These are phyloP conservation scores for Dione juno DNA, from an alignment of 2,888 invertebrate species.

Conservation along the genomic window DNA sequence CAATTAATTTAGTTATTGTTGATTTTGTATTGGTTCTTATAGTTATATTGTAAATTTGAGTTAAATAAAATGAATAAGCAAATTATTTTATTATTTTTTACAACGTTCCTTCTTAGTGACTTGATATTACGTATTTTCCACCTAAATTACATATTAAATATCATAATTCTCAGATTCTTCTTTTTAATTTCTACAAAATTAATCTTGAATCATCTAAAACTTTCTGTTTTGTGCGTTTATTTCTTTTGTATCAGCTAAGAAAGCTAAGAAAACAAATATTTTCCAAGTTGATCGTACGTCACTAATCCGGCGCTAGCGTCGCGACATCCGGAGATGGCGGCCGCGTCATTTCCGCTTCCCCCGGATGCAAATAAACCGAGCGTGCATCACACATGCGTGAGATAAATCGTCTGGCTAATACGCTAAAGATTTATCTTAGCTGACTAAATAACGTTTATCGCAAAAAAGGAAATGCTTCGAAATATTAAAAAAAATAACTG, in stretches of 20 bases:
- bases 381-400: conserved; percentile 72
- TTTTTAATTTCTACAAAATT: neutral
- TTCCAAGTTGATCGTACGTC: conserved; percentile 46
- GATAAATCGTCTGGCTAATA: conserved; percentile 74
- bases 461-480: neutral
- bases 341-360: conserved; percentile 64
- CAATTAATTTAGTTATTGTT: neutral
- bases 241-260: too few species aligned
- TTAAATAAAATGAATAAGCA: too few species aligned
- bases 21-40: neutral
- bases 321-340: conserved; percentile 67
- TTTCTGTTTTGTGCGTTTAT: too few species aligned
- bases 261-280: conserved; percentile 20
- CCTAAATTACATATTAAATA: too few species aligned
- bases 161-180: too few species aligned
- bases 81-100: too few species aligned
- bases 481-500: neutral
- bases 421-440: conserved; percentile 49
- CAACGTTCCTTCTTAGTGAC: too few species aligned
- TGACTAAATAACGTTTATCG: conserved; percentile 20
- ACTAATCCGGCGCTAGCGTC: conserved; percentile 58
- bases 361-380: conserved; percentile 66
- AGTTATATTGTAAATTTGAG: too few species aligned
- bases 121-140: too few species aligned
- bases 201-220: neutral